Percentiles rank a stretch among this genome's conserved stretches.
phyloP scores from a whole-genome alignment of 2,888 invertebrate species.

The Congeria kusceri region DNA sequence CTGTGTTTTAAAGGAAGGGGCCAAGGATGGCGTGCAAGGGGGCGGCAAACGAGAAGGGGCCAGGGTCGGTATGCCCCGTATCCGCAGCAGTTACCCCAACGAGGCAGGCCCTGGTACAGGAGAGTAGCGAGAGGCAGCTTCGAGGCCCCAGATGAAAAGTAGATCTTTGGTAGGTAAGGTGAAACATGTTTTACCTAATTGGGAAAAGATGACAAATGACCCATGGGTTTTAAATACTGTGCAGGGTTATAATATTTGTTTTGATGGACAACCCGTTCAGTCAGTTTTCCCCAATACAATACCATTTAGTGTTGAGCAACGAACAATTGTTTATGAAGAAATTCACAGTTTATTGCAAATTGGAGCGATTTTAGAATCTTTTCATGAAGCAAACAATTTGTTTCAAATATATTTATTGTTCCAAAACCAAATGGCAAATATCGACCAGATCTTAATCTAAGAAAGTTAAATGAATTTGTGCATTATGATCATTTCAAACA shows the following conservation, averaged over 20 bases:
- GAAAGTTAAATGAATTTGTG: slow-evolving; percentile 34
- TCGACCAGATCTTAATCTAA: slow-evolving; percentile 31
- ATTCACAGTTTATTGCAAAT: neutral
- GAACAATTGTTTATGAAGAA: slow-evolving; percentile 29
- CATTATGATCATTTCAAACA: slow-evolving; percentile 50
- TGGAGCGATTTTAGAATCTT: too few relatives aligned
- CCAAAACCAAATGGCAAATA: slow-evolving; percentile 18
- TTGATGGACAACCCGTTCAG: slow-evolving; percentile 27
- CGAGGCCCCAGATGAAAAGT: neutral
- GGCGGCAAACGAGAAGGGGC: too few relatives aligned
- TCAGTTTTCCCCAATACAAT: slow-evolving; percentile 24
- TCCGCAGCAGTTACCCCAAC: too few relatives aligned
- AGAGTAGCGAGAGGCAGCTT: too few relatives aligned
- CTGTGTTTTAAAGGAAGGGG: too few relatives aligned
- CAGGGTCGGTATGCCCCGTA: too few relatives aligned
- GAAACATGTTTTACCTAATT: slow-evolving; percentile 10
- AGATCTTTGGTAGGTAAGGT: neutral
- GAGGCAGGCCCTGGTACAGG: too few relatives aligned
- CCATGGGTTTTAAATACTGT: slow-evolving; percentile 20
- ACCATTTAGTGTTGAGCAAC: slow-evolving; percentile 21
- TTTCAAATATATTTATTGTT: too few relatives aligned
- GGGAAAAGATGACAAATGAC: slow-evolving; percentile 22
- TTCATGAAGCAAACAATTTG: too few relatives aligned
- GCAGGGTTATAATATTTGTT: slow-evolving; percentile 25
- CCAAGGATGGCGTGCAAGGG: too few relatives aligned